Conservation (phyloP, 2,797 vertebrate genomes). For the Peromyscus attwateri region DNA sequence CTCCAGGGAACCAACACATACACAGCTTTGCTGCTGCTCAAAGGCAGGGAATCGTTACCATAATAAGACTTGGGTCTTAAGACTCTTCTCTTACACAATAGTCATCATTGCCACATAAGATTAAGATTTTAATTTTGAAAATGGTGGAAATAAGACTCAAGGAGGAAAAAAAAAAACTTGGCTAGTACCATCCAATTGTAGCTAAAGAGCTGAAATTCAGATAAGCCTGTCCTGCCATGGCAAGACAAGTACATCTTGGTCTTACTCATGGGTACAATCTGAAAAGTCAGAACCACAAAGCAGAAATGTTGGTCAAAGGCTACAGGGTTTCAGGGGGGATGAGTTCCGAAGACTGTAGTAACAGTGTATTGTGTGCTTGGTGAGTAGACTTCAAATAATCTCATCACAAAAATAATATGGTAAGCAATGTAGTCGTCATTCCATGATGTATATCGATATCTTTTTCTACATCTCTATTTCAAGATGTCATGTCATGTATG, state of each 20-base stretch:
- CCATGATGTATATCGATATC: not conserved
- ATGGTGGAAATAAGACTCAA: not conserved
- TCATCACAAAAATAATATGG: not conserved
- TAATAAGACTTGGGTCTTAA: not conserved
- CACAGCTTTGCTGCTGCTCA: not conserved
- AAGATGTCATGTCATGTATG: not conserved
- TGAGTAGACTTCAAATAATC: not conserved
- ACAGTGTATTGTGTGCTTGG: not conserved
- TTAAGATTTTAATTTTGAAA: not conserved
- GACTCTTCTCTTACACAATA: not conserved
- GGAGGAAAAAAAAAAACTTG: not conserved
- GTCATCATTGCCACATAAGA: not conserved
- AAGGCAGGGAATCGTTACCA: not conserved
- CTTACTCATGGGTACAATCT: not conserved
- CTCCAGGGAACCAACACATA: not conserved
- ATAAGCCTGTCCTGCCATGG: not conserved
- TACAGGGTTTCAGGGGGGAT: not conserved
- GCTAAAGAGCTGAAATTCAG: not conserved
- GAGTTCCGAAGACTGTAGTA: not conserved
- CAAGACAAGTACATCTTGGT: not conserved
- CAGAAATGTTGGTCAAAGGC: not conserved
- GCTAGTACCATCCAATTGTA: not conserved
- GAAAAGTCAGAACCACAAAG: not conserved
- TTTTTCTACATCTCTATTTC: not conserved
- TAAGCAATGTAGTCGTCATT: not conserved